These are phyloP conservation scores for Caiman crocodilus DNA, from an alignment of 2,797 vertebrate species.

Conservation along the genomic window DNA sequence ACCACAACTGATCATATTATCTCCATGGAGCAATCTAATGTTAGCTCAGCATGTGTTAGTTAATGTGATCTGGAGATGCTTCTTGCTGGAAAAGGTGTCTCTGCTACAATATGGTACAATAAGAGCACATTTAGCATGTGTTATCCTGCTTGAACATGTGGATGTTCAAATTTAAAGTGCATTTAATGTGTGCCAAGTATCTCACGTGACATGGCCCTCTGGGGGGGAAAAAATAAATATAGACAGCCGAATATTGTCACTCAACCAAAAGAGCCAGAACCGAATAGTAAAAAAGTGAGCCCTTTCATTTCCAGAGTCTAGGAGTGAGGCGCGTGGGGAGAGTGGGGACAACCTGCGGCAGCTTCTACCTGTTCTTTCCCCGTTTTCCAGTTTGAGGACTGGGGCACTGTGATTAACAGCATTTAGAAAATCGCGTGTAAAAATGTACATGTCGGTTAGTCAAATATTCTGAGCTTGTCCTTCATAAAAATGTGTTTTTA, in stretches of 20 bases:
- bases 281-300: neutral
- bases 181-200: no score
- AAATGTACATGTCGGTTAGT: neutral
- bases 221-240: neutral
- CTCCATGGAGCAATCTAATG: no score
- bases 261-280: neutral
- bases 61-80: no score
- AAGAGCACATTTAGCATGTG: neutral
- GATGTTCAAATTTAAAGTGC: no score
- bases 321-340: neutral
- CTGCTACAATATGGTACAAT: no score
- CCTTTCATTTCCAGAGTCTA: neutral
- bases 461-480: neutral
- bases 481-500: conserved; percentile 18
- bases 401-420: neutral
- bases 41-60: no score
- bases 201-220: no score
- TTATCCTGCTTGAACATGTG: neutral
- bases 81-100: no score
- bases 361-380: neutral
- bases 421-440: neutral
- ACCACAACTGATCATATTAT: no score
- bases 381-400: neutral
- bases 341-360: neutral
- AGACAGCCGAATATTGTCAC: accelerated